Evolutionary conservation across 1,140 invertebrate species (phyloP).

Genomic region (Oryzaephilus surinamensis): DNA sequence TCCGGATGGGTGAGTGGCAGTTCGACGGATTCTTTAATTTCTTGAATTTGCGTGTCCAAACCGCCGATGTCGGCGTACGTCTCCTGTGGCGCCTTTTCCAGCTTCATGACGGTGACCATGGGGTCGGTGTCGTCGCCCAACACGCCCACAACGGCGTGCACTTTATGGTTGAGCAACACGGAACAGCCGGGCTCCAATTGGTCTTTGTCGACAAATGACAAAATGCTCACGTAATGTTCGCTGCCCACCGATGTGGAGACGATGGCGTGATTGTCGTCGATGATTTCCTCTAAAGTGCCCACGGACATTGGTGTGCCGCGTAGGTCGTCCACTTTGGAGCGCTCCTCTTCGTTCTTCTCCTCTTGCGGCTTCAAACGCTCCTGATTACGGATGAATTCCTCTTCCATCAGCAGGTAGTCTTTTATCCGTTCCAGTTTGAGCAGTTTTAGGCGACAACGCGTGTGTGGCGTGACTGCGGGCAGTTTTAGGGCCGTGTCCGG

Average conservation of each 20-base stretch:
- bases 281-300: constrained; percentile 98
- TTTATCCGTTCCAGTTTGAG: constrained; percentile 96
- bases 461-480: constrained; percentile 95
- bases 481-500: constrained; percentile 97
- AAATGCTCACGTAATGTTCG: constrained; percentile 98
- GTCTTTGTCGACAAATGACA: constrained; percentile 99
- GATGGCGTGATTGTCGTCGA: constrained; percentile 99
- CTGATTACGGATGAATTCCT: constrained; percentile 98
- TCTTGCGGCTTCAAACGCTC: constrained; percentile 97
- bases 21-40: constrained; percentile 99
- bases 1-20: constrained; percentile 97
- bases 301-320: constrained; percentile 98
- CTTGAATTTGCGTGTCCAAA: constrained; percentile 98
- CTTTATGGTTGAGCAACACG: constrained; percentile 97
- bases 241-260: constrained; percentile 99
- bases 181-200: constrained; percentile 98
- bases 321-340: constrained; percentile 95
- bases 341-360: constrained; percentile 97
- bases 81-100: constrained; percentile 99
- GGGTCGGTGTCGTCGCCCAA: constrained; percentile 99
- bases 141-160: constrained; percentile 98
- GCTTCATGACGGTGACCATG: constrained; percentile 99
- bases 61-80: constrained; percentile 99
- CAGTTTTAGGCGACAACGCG: constrained; percentile 89
- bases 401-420: constrained; percentile 98